Evolutionary conservation across 1,140 invertebrate genomes (phyloP).

Genomic region (Dreissena rostriformis): DNA sequence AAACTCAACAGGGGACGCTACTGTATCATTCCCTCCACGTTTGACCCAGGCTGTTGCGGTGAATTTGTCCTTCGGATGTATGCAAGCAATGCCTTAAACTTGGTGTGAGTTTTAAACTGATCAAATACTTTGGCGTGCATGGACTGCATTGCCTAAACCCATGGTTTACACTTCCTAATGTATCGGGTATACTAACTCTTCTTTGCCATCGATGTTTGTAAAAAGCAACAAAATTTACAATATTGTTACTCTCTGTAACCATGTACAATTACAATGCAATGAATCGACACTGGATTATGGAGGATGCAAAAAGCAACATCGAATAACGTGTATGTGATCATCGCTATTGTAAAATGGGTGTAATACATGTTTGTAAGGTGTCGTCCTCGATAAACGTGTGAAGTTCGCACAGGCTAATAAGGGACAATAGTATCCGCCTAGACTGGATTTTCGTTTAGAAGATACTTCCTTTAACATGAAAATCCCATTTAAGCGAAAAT

Average conservation of each 20-base stretch:
- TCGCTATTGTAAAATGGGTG: too few relatives aligned
- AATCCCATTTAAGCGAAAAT: background rate
- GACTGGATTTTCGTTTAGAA: background rate
- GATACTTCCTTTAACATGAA: background rate
- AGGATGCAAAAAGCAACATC: too few relatives aligned
- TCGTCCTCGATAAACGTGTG: too few relatives aligned
- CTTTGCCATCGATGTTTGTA: background rate
- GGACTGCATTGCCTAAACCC: background rate
- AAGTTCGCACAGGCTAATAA: too few relatives aligned
- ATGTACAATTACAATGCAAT: background rate
- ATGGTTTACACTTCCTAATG: too few relatives aligned
- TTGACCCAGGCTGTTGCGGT: slow-evolving; percentile 83
- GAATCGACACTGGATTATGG: background rate
- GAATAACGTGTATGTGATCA: too few relatives aligned
- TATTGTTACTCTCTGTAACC: background rate
- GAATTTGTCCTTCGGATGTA: slow-evolving; percentile 85
- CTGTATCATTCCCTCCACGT: slow-evolving; percentile 86
- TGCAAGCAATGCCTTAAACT: slow-evolving; percentile 67
- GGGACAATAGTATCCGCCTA: too few relatives aligned
- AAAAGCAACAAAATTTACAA: background rate
- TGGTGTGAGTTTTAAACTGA: slow-evolving; percentile 63
- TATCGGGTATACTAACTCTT: background rate
- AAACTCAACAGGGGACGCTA: slow-evolving; percentile 84
- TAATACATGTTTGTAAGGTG: too few relatives aligned
- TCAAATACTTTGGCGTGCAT: background rate